phyloP scores from a whole-genome alignment of 2,888 invertebrate species.

The Perizoma flavofasciatum region DNA sequence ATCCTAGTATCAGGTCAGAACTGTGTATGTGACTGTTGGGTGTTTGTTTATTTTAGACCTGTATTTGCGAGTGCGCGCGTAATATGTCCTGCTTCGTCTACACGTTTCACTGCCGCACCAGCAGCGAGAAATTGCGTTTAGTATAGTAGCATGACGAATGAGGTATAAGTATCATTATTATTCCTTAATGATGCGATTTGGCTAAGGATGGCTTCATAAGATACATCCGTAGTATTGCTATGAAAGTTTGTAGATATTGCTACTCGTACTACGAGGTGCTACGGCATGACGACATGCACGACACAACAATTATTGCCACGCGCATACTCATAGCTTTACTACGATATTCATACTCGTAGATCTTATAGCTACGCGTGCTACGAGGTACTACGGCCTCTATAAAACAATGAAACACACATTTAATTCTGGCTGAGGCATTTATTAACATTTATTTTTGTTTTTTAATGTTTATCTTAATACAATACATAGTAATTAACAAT shows the following conservation, averaged over 20 bases:
- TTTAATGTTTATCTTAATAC: slow-evolving; percentile 82
- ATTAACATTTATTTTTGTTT: slow-evolving; percentile 83
- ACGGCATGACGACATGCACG: neutral
- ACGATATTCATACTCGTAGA: slow-evolving; percentile 6
- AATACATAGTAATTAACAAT: slow-evolving; percentile 85
- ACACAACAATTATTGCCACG: neutral
- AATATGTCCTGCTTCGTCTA: no score
- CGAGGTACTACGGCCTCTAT: slow-evolving; percentile 7
- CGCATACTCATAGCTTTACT: slow-evolving; percentile 4
- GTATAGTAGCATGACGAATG: no score
- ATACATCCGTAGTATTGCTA: neutral
- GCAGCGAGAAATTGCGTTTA: no score
- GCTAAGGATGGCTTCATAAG: no score
- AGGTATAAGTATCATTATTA: no score
- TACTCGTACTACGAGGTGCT: no score
- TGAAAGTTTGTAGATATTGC: neutral
- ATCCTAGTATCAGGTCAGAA: no score
- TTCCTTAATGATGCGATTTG: no score
- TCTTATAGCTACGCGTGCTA: slow-evolving; percentile 6
- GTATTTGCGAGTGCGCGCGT: no score
- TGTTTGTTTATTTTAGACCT: no score
- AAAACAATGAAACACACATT: slow-evolving; percentile 51
- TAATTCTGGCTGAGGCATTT: slow-evolving; percentile 84
- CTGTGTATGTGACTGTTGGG: no score
- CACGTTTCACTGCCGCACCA: no score